These are phyloP conservation scores for Caloenas nicobarica DNA, from an alignment of 2,113 vertebrate genomes.

Conservation along the genomic window DNA sequence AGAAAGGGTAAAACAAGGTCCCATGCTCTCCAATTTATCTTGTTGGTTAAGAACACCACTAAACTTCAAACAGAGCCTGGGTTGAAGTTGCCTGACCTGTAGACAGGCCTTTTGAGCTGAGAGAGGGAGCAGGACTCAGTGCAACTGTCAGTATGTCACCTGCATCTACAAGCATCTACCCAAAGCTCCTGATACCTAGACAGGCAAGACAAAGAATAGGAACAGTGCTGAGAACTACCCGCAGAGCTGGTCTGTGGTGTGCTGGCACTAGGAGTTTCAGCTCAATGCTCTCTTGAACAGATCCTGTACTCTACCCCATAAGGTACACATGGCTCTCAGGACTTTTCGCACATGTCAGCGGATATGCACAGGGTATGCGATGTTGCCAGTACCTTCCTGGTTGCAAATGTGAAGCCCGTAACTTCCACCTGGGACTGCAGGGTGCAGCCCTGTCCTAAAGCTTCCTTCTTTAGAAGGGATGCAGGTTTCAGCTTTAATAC, in stretches of 20 bases:
- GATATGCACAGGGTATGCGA: neutral
- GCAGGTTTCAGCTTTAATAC: neutral
- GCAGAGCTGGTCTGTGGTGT: neutral
- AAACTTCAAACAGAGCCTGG: neutral
- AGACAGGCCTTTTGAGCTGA: neutral
- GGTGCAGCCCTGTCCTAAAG: neutral
- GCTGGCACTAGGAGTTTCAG: neutral
- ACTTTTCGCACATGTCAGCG: neutral
- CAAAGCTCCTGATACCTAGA: neutral
- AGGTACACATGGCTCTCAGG: fast-evolving
- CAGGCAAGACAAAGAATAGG: neutral
- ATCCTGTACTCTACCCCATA: neutral
- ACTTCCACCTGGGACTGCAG: neutral
- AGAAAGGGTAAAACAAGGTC: neutral
- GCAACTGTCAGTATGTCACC: neutral
- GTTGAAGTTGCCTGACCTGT: neutral
- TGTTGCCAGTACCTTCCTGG: neutral
- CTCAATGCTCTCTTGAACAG: neutral
- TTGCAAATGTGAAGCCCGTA: neutral
- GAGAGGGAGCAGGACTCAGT: neutral
- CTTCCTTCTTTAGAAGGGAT: neutral
- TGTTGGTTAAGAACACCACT: neutral
- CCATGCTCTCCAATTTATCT: neutral
- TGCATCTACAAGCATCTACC: neutral
- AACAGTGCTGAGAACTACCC: neutral